Evolutionary conservation across 1,140 invertebrate genomes (phyloP).

Genomic region (Caenorhabditis remanei): DNA sequence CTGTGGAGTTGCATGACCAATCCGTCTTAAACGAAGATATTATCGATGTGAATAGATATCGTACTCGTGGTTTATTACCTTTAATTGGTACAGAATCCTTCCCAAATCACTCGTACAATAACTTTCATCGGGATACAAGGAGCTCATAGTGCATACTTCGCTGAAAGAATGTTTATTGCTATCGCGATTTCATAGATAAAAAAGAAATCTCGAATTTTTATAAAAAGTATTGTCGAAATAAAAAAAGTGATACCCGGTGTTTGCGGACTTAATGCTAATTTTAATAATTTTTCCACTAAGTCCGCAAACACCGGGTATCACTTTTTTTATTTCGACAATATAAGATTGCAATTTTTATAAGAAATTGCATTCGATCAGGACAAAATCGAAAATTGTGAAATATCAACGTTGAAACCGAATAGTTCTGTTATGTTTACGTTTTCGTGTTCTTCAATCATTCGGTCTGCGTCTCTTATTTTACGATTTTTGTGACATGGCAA

Average conservation of each 20-base stretch:
- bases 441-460: neutral
- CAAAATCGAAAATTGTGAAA: too few relatives aligned
- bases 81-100: conserved; percentile 23
- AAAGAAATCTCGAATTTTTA: too few relatives aligned
- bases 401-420: neutral
- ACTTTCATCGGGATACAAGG: conserved; percentile 47
- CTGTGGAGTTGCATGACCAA: conserved; percentile 36
- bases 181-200: too few relatives aligned
- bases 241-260: too few relatives aligned
- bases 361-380: too few relatives aligned
- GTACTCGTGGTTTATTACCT: neutral
- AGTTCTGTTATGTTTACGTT: conserved; percentile 33
- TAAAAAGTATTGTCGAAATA: too few relatives aligned
- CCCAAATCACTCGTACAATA: conserved; percentile 52
- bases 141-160: conserved; percentile 38
- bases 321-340: too few relatives aligned
- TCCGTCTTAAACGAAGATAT: conserved; percentile 5
- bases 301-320: too few relatives aligned
- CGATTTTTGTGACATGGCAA: neutral
- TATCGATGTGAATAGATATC: neutral
- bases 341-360: too few relatives aligned
- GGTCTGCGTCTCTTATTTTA: neutral
- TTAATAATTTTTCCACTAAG: too few relatives aligned
- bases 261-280: too few relatives aligned
- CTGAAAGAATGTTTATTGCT: neutral